Evolutionary conservation across 2,888 invertebrate genomes (phyloP), one percentile per base, ranked within the genome.

Genomic region (Periphyllus acericola): DNA sequence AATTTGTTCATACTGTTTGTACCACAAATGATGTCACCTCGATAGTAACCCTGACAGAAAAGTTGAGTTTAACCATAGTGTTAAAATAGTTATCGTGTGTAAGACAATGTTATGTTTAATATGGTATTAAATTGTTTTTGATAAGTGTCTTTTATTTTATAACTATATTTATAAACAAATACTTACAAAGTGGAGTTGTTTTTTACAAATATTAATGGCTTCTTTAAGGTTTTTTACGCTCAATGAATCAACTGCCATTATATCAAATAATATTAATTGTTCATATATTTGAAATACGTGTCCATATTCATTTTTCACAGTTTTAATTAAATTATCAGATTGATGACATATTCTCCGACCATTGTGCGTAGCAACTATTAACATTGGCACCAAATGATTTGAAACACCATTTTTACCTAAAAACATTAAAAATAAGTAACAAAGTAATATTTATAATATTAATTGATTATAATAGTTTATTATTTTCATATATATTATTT

Each of bases 161-260:
- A 21, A 40, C 40, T 71, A 34, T 32, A 40, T 84, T 66, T 46
- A 74, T 36, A 11, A 36, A 46, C 14, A 52, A 85, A 52, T 55
- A 74, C 79, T 87, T 87, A 87, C 87, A 66, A 66, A 72, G 34
- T 81, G 25, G n/a, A 87, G 72, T 66, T 40, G 74, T 40, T 87
- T 87, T 87, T 87, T 87, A 87, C 87, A 81, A n/a, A 60, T 40
- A 60, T 74, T 87, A 66, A 87, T 80, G n/a, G 72, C 87, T 75
- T 87, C 87, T 87, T 87, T 87, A 9, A 87, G 74, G 34, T 81
- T 87, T 40, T 87, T 87, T 0, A 87, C 60, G 32, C 87, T 87
- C 40, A 81, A 74, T 66, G 87, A 87, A 66, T 87, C 87, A n/a
- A 87, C 87, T 81, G 34, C 81, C 36, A 87, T 71, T 60, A 87